Evolutionary conservation across 2,113 vertebrate genomes (phyloP).

Genomic region (Phylloscopus trochilus): DNA sequence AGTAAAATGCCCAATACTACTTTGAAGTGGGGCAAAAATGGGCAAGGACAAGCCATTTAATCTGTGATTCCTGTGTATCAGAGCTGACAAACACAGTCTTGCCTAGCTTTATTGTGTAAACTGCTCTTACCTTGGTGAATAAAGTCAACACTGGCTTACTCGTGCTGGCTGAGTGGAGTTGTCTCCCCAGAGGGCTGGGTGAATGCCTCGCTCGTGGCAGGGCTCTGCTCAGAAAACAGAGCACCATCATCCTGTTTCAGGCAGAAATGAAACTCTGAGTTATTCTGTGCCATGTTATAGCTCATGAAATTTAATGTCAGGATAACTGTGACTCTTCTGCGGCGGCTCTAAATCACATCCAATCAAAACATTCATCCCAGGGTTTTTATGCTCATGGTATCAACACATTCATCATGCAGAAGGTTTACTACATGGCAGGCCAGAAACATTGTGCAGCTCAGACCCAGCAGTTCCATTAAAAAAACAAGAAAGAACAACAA

Average conservation of each 20-base stretch:
- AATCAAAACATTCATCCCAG: background rate
- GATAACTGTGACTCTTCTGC: background rate
- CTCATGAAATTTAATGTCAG: background rate
- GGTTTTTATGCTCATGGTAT: background rate
- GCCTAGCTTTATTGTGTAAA: background rate
- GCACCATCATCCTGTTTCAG: conserved; percentile 64
- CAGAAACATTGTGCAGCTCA: background rate
- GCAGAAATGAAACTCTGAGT: conserved; percentile 29
- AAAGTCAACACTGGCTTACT: conserved; percentile 79
- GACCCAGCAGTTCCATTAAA: background rate
- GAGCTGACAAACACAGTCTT: background rate
- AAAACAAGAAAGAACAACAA: background rate
- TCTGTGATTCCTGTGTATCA: background rate
- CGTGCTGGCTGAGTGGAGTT: conserved; percentile 15
- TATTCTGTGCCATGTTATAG: background rate
- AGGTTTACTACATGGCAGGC: background rate
- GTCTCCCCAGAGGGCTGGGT: conserved; percentile 38
- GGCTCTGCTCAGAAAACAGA: conserved; percentile 59
- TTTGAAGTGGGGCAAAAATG: background rate
- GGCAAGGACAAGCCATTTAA: background rate
- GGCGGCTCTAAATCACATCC: background rate
- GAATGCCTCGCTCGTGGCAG: conserved; percentile 41
- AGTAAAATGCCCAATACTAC: background rate
- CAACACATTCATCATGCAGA: background rate
- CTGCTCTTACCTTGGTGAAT: conserved; percentile 83